Evolutionary conservation across 2,113 vertebrate genomes (phyloP).

Genomic region (Sinocyclocheilus anophthalmus): DNA sequence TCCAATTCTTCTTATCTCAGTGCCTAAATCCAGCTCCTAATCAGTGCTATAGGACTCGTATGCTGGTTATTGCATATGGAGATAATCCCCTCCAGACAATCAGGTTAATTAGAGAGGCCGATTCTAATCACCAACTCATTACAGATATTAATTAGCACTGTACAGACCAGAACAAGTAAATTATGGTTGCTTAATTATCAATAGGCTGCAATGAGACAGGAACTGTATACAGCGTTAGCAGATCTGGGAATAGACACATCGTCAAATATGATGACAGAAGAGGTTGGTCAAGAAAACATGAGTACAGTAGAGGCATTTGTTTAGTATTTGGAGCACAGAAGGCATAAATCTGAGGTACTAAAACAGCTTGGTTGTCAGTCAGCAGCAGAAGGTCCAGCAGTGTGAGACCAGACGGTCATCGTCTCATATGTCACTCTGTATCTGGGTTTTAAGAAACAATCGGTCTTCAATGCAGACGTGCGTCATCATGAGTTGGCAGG

Average conservation of each 20-base stretch:
- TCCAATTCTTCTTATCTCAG: conserved; percentile 44
- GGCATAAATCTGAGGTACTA: neutral
- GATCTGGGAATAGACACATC: neutral
- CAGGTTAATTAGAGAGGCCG: conserved; percentile 66
- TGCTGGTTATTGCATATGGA: conserved; percentile 47
- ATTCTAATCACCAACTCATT: conserved; percentile 67
- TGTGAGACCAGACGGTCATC: neutral
- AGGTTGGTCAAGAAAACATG: neutral
- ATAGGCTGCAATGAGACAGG: neutral
- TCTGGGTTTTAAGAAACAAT: neutral
- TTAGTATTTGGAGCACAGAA: neutral
- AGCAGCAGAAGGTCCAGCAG: neutral
- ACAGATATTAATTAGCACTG: conserved; percentile 62
- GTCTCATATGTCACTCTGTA: neutral
- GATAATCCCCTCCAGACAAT: conserved; percentile 57
- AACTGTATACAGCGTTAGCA: neutral
- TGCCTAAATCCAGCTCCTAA: conserved; percentile 39
- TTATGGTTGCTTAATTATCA: conserved; percentile 29
- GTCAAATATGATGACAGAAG: neutral
- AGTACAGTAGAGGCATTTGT: neutral
- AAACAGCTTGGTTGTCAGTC: neutral
- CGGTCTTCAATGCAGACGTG: neutral
- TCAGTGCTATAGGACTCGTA: conserved; percentile 34
- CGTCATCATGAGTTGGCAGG: neutral
- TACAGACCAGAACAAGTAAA: conserved; percentile 42